phyloP scores from a whole-genome alignment of 2,797 vertebrate genomes.

The Limnodromus scolopaceus region DNA sequence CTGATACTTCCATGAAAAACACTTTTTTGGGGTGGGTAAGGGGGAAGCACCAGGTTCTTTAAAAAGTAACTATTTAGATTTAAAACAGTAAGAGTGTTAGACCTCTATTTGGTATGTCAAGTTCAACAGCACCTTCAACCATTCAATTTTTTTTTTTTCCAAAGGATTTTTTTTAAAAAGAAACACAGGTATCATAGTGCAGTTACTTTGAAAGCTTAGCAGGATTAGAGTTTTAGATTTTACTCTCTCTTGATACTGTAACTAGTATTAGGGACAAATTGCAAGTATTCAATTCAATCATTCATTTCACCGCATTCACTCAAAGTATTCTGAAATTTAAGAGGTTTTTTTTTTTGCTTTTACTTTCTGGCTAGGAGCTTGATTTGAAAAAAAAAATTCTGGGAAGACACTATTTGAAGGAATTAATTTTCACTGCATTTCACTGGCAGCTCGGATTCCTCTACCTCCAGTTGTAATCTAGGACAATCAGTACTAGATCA shows the following conservation, averaged over 20 bases:
- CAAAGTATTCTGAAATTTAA: neutral
- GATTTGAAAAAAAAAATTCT: neutral
- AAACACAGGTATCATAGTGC: neutral
- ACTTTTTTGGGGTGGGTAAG: neutral
- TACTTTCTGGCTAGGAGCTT: neutral
- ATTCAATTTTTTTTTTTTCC: rapidly evolving
- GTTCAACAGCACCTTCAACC: slow-evolving; percentile 5
- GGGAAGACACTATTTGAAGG: neutral
- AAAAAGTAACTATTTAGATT: slow-evolving; percentile 14
- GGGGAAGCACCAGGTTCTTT: neutral
- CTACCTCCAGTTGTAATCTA: neutral
- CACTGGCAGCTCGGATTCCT: neutral
- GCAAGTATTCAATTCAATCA: neutral
- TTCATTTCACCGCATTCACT: neutral
- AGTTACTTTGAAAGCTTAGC: neutral
- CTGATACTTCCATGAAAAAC: neutral
- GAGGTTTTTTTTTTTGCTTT: neutral
- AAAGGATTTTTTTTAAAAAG: slow-evolving; percentile 3
- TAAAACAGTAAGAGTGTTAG: neutral
- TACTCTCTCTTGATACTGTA: neutral
- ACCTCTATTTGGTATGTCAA: neutral
- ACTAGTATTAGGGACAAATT: neutral
- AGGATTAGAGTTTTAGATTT: neutral
- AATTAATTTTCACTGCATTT: neutral
- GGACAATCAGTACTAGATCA: neutral